A percentile compares a stretch with the other conserved stretches of the same genome.
These are phyloP conservation scores for Myripristis jacobus DNA, from an alignment of 2,797 vertebrate species.

Conservation along the genomic window DNA sequence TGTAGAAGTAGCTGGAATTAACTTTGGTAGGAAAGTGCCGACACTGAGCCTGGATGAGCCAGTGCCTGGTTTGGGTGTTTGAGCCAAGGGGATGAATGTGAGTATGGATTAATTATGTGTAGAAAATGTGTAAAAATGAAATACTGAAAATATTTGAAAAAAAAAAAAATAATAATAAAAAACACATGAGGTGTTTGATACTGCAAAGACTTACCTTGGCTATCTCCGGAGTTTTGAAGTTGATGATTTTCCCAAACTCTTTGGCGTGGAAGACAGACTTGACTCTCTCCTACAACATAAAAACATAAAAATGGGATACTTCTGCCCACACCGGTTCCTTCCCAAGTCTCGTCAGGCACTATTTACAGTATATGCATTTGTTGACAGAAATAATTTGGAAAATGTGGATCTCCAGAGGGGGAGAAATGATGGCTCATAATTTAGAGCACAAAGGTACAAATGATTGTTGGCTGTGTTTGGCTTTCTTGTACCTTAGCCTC, in stretches of 20 bases:
- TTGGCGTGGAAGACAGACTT: slow-evolving; percentile 98
- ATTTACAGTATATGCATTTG: too few species aligned
- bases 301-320: neutral
- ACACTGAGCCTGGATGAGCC: neutral
- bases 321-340: too few species aligned
- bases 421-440: neutral
- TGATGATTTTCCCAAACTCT: slow-evolving; percentile 99
- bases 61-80: too few species aligned
- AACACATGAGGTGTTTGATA: neutral
- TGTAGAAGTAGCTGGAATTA: too few species aligned
- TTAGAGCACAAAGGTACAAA: slow-evolving; percentile 1
- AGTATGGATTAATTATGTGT: too few species aligned
- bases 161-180: neutral
- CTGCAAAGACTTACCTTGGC: slow-evolving; percentile 86
- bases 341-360: too few species aligned
- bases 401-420: too few species aligned
- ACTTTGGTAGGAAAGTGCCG: too few species aligned
- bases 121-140: too few species aligned
- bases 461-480: too few species aligned
- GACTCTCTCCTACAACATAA: slow-evolving; percentile 89
- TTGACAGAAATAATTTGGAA: neutral
- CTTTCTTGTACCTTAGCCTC: slow-evolving; percentile 92
- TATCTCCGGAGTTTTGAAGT: slow-evolving; percentile 92
- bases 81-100: neutral
- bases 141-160: neutral